These are phyloP conservation scores for Belonocnema kinseyi DNA, from an alignment of 1,140 invertebrate genomes.

Conservation along the genomic window DNA sequence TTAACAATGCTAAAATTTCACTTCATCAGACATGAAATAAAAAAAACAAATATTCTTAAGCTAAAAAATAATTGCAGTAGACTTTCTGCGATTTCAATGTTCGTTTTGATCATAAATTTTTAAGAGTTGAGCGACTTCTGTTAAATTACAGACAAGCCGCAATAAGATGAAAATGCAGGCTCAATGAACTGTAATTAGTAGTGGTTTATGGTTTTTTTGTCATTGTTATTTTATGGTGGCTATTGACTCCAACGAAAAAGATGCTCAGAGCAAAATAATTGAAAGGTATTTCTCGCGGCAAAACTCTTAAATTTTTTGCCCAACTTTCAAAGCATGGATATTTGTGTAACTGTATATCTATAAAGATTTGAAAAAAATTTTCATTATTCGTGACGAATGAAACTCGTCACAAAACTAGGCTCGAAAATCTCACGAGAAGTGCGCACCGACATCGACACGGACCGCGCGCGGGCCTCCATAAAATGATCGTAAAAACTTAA, in stretches of 20 bases:
- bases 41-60: no score
- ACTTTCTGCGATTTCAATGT: conserved; percentile 13
- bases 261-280: not conserved
- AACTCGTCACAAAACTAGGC: conserved; percentile 42
- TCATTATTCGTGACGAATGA: conserved; percentile 47
- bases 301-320: not conserved
- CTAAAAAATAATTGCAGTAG: not conserved
- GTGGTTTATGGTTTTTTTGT: not conserved
- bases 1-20: no score
- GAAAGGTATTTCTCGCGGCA: not conserved
- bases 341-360: not conserved
- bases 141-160: not conserved
- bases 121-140: not conserved
- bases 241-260: not conserved
- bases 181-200: not conserved
- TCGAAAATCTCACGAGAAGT: conserved; percentile 36
- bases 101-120: conserved; percentile 25
- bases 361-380: not conserved
- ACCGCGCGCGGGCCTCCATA: conserved; percentile 70
- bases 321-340: not conserved
- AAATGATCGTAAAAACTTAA: conserved; percentile 77
- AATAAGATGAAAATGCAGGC: not conserved
- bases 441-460: conserved; percentile 58
- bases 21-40: no score
- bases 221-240: conserved; percentile 3